Percentiles rank a stretch among this genome's conserved stretches.
These are phyloP conservation scores for Limanda limanda DNA, from an alignment of 2,113 vertebrate genomes.

Conservation along the genomic window DNA sequence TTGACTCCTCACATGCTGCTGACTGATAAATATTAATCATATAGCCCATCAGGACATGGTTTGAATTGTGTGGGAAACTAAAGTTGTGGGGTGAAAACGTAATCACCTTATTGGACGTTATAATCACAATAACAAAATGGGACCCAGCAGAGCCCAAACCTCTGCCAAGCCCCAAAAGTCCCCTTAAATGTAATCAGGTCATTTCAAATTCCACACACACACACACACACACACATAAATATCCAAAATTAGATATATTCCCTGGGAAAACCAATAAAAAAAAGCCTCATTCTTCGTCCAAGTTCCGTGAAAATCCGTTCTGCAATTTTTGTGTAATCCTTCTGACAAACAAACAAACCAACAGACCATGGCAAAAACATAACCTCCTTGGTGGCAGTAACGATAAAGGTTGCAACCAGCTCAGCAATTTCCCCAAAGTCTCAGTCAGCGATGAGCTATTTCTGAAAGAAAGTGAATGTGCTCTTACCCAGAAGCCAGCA, in stretches of 20 bases:
- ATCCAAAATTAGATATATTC: no score
- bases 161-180: no score
- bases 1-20: slow-evolving; percentile 7
- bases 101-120: no score
- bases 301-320: background rate
- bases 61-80: slow-evolving; percentile 16
- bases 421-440: slow-evolving; percentile 8
- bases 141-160: no score
- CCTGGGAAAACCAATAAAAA: no score
- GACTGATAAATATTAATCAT: slow-evolving; percentile 14
- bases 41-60: background rate
- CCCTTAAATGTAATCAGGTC: no score
- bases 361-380: background rate
- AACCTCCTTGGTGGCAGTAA: background rate
- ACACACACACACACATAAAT: no score
- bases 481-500: slow-evolving; percentile 38
- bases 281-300: no score
- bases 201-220: no score
- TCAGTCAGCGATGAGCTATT: slow-evolving; percentile 56
- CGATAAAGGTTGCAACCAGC: background rate
- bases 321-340: background rate
- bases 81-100: background rate
- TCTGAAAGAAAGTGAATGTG: slow-evolving; percentile 23
- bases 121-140: no score
- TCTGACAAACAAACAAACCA: no score